Evolutionary conservation across 2,113 vertebrate species (phyloP).

Genomic region (Penelope pileata): DNA sequence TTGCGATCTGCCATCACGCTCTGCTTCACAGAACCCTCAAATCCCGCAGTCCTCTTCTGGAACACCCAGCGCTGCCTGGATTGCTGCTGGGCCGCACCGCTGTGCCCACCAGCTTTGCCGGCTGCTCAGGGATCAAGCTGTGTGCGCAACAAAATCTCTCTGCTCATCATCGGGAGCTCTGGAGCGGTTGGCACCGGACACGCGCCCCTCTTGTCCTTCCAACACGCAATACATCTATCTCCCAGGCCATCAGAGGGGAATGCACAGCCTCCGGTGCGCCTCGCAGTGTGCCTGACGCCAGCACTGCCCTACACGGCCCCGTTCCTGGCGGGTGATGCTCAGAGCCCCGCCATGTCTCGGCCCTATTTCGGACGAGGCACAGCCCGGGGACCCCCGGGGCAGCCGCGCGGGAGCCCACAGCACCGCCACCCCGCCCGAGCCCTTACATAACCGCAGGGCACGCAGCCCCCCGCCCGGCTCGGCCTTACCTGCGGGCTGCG

Average conservation of each 20-base stretch:
- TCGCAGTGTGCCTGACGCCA: no score
- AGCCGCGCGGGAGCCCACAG: no score
- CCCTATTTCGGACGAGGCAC: no score
- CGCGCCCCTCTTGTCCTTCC: not conserved
- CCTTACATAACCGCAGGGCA: no score
- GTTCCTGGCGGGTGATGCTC: no score
- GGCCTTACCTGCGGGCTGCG: slow-evolving; percentile 58
- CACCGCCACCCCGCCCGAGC: no score
- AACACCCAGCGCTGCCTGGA: not conserved
- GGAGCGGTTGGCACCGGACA: not conserved
- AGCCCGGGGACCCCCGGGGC: no score
- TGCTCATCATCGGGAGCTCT: not conserved
- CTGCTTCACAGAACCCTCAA: not conserved
- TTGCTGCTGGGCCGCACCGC: fast-evolving
- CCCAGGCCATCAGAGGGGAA: no score
- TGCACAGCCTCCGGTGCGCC: no score
- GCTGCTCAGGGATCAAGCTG: not conserved
- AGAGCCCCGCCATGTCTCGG: no score
- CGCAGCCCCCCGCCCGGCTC: no score
- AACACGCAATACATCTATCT: not conserved
- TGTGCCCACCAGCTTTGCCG: not conserved
- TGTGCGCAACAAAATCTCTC: not conserved
- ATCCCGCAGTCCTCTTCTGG: not conserved
- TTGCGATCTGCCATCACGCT: not conserved
- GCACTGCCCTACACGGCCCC: no score